Evolutionary conservation across 2,113 vertebrate genomes (phyloP).

Genomic region (Epinephelus moara): DNA sequence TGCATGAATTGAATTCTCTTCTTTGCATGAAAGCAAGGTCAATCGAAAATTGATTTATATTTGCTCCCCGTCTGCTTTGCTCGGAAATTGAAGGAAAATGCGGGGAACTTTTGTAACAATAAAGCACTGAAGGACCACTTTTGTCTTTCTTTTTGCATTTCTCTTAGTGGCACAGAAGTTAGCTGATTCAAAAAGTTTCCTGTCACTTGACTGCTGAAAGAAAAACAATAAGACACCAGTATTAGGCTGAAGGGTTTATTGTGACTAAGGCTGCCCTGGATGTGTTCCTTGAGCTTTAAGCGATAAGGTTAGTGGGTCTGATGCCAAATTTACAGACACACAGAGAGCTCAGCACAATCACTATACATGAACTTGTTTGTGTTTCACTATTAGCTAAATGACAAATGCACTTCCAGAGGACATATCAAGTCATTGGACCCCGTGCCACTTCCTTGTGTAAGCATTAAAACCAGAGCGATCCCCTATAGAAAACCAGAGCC

Average conservation of each 20-base stretch:
- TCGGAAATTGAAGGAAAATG: slow-evolving; percentile 33
- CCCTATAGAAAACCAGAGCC: slow-evolving; percentile 59
- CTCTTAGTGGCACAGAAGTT: slow-evolving; percentile 39
- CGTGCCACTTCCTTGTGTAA: slow-evolving; percentile 50
- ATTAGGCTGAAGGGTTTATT: neutral
- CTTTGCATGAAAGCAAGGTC: slow-evolving; percentile 44
- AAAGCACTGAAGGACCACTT: slow-evolving; percentile 33
- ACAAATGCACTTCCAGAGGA: slow-evolving; percentile 67
- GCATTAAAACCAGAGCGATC: slow-evolving; percentile 59
- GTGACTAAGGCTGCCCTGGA: slow-evolving; percentile 1
- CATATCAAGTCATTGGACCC: slow-evolving; percentile 58
- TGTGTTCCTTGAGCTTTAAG: slow-evolving; percentile 12
- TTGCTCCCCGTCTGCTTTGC: slow-evolving; percentile 17
- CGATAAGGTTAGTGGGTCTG: neutral
- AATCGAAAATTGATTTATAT: slow-evolving; percentile 37
- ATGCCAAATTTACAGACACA: slow-evolving; percentile 13
- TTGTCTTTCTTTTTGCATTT: slow-evolving; percentile 30
- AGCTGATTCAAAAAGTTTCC: slow-evolving; percentile 15
- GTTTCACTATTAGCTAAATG: slow-evolving; percentile 41
- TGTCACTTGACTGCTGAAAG: neutral
- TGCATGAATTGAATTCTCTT: slow-evolving; percentile 5
- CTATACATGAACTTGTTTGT: slow-evolving; percentile 40
- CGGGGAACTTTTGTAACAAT: slow-evolving; percentile 35
- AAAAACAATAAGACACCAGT: slow-evolving; percentile 3
- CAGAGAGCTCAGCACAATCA: neutral